Evolutionary conservation across 2,113 vertebrate genomes (phyloP).

Genomic region (Phalacrocorax carbo): DNA sequence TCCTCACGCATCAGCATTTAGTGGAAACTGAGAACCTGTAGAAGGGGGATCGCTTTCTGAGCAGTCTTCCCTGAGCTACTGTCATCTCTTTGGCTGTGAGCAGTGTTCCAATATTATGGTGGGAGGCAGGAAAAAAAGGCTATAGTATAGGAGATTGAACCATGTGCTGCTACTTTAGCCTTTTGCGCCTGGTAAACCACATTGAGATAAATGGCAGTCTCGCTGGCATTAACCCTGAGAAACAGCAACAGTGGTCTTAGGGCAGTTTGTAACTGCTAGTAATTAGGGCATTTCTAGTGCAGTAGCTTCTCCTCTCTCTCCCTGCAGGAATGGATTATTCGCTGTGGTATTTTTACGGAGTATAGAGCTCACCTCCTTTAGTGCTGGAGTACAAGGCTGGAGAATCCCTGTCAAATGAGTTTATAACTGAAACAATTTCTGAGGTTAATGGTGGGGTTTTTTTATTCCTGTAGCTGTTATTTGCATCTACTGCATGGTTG

Average conservation of each 20-base stretch:
- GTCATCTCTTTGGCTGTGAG: not conserved
- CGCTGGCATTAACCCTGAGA: not conserved
- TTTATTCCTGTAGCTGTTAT: not conserved
- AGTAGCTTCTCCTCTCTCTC: not conserved
- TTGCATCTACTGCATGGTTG: not conserved
- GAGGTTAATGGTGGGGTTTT: not conserved
- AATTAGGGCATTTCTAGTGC: not conserved
- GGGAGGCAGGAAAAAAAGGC: not conserved
- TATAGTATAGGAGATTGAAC: not conserved
- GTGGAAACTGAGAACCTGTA: not conserved
- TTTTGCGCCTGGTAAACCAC: not conserved
- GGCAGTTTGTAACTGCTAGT: not conserved
- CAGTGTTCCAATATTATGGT: not conserved
- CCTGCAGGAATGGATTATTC: not conserved
- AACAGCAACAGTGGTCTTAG: fast-evolving
- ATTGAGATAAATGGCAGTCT: not conserved
- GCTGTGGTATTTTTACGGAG: not conserved
- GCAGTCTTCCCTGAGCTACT: not conserved
- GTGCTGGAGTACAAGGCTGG: not conserved
- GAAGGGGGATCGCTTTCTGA: not conserved
- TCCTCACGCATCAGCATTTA: not conserved
- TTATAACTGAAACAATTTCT: not conserved
- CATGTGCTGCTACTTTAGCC: not conserved
- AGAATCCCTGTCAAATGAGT: no score
- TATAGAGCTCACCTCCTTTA: not conserved